Conservation (phyloP, 2,113 vertebrate genomes). For the Taurulus bubalis region DNA sequence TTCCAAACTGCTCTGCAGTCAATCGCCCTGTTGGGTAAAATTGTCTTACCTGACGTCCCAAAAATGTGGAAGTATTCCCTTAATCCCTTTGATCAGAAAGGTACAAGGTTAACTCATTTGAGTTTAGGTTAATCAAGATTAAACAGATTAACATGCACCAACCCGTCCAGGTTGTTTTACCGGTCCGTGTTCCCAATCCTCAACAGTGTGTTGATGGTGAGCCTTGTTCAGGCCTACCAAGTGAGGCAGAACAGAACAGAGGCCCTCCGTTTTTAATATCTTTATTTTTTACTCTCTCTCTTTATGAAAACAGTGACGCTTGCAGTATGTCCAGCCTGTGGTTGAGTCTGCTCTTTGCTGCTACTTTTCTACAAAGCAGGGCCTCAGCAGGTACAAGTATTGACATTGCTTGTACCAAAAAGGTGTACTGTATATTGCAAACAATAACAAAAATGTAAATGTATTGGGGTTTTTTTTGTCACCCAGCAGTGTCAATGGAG, state of each 20-base stretch:
- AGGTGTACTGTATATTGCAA: not conserved
- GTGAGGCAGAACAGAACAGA: not conserved
- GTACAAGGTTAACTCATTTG: not conserved
- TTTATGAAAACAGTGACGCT: not conserved
- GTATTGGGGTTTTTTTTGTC: too few relatives aligned
- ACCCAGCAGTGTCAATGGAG: not conserved
- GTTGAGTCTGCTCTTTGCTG: not conserved
- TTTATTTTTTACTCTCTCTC: not conserved
- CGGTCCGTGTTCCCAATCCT: not conserved
- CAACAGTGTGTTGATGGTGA: not conserved
- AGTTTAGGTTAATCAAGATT: not conserved
- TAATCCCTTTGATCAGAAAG: not conserved
- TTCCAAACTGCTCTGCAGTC: too few relatives aligned
- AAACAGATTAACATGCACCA: not conserved
- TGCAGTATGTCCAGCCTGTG: constrained; percentile 16
- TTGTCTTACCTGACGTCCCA: too few relatives aligned
- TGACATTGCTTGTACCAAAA: not conserved
- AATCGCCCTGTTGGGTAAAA: too few relatives aligned
- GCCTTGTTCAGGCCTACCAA: not conserved
- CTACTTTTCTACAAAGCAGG: not conserved
- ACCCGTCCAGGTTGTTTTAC: not conserved
- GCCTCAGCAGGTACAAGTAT: not conserved
- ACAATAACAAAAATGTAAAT: too few relatives aligned
- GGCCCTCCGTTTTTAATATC: not conserved
- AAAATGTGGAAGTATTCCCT: not conserved